Evolutionary conservation across 2,113 vertebrate genomes (phyloP), one percentile per base, ranked within the genome.

Genomic region (Scopus umbretta): DNA sequence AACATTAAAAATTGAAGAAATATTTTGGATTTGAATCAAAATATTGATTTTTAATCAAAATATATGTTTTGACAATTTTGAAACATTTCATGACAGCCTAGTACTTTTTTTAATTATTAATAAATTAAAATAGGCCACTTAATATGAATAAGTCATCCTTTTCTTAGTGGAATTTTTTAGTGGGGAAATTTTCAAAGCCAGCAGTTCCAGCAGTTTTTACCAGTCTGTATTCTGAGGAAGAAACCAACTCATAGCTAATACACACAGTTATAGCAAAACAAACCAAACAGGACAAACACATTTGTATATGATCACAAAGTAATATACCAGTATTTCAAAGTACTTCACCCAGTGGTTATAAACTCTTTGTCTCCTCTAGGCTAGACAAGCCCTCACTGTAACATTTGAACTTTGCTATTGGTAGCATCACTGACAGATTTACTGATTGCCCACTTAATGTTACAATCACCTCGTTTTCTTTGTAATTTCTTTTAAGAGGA

Each of bases 311-410:
- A 84, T 71, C 75, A 55, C 7, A 5, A 67, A 58, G 47, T 88
- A 92, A 91, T 88, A 81, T 89, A 63, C 19, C 13, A 30, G 63
- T 59, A 47, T 84, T 92, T 89, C 73, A 43, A 80, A 84, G 55
- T 52, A 32, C 34, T 93, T 96, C 52, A 70, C 32, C 47, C 23
- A 16, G 65, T 55, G 68, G 50, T 71, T 86, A 38, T 47, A 91
- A 92, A 68, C 56, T 81, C 58, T 88, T 80, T 81, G 80, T 81
- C 76, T 89, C 91, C 89, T 89, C 56, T 71, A 95, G 76, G 80
- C 86, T 34, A 92, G 86, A 87, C 76, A 89, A 96, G 72, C 29
- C 42, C 47, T 66, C 32, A 16, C 16, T 50, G 50, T 63, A 91
- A 86, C 61, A 47, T 63, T 96, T 91, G 59, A 87, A 11, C 55